phyloP scores from a whole-genome alignment of 2,888 invertebrate genomes.

The Drosophila lutescens region DNA sequence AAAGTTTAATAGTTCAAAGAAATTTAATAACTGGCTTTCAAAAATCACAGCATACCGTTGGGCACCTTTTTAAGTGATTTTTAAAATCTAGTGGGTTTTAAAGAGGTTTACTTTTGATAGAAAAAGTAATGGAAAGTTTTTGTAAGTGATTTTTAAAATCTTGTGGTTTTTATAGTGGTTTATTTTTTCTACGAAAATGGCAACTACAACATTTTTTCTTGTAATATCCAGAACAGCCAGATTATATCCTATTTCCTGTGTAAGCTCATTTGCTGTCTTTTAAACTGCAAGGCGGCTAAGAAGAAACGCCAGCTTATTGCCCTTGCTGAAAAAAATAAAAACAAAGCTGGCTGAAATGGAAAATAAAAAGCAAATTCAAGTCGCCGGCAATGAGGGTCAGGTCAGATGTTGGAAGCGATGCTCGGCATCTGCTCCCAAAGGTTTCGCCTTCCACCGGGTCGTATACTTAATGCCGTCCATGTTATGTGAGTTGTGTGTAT shows the following conservation, averaged over 20 bases:
- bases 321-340: conserved; percentile 7
- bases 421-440: conserved; percentile 42
- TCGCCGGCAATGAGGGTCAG: conserved; percentile 33
- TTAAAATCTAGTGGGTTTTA: neutral
- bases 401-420: conserved; percentile 35
- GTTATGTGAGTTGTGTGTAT: neutral
- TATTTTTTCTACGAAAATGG: no score
- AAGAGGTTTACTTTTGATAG: no score
- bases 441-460: conserved; percentile 30
- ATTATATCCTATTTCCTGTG: neutral
- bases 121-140: neutral
- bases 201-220: neutral
- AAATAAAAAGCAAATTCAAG: conserved; percentile 28
- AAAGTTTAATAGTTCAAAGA: neutral
- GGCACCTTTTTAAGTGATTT: no score
- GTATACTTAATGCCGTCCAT: conserved; percentile 33
- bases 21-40: neutral
- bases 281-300: conserved; percentile 19
- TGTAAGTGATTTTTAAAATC: no score
- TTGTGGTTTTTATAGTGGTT: neutral
- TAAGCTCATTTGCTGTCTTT: conserved; percentile 32
- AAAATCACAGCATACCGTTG: no score
- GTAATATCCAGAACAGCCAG: no score
- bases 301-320: conserved; percentile 35
- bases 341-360: conserved; percentile 20